Base-by-base conservation (phyloP, 2,113 vertebrate genomes). In the Columbina picui region DNA sequence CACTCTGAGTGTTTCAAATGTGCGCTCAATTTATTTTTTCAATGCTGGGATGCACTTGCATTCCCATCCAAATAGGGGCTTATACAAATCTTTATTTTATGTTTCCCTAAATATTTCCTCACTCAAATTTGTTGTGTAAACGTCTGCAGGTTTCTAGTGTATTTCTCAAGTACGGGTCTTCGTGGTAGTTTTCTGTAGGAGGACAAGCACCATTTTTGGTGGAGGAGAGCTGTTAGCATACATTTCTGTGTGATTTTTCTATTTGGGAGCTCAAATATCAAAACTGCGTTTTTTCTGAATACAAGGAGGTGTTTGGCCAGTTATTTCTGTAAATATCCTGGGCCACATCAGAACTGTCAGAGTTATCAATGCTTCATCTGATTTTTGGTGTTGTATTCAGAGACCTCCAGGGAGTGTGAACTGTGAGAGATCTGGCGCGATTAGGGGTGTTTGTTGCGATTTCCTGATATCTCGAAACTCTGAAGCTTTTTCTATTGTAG, bases 401-500 rank as follows among this genome's bases (percentile, higher is more conserved):
- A 61, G 34, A 50, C 32, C 22, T 49, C 38, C 1, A 6, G 56
- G 50, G 59, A 9, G 36, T 53, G 26, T 30, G 49, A 59, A 22
- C 39, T 23, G 57, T 73, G 23, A 77, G 57, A 91, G 95, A 73
- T 88, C 59, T 65, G 2, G 41, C 9, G 3, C 22, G 67, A 43
- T 69, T 41, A 26, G 39, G 21, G 81, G 61, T 73, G 55, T 43
- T 34, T 17, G 0, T 76, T 96, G 59, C 61, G 70, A 90, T 94
- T 93, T 95, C 88, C 93, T 93, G 94, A 8, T 49, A 3, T 39
- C 86, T 95, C 3, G 17, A 70, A 95, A 89, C 93, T 89, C 85
- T 73, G 84, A 89, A 71, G 60, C 15, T 3, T 68, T 84, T 89
- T 87, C 91, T 88, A 6, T 94, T 86, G 93, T 90, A 56, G 76